Percentiles rank a stretch among this genome's conserved stretches.
Evolutionary conservation across 2,113 vertebrate species (phyloP).

Genomic region (Xenopus borealis): DNA sequence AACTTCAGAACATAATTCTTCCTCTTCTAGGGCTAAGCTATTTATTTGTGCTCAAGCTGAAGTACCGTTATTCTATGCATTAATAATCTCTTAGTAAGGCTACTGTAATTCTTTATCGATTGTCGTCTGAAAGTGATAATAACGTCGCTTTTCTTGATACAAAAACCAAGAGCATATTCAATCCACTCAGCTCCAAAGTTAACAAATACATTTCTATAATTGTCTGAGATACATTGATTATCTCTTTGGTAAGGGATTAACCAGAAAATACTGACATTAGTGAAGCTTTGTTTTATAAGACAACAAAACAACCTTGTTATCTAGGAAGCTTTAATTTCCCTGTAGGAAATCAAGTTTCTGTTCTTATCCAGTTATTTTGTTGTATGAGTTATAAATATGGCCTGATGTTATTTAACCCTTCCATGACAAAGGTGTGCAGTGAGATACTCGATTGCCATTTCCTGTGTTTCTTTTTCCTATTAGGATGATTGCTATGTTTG

Average conservation of each 20-base stretch:
- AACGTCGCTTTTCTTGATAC: not conserved
- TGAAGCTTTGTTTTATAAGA: not conserved
- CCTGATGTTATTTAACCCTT: too few relatives aligned
- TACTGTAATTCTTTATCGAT: slow-evolving; percentile 13
- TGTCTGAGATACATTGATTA: not conserved
- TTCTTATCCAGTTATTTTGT: too few relatives aligned
- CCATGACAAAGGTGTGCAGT: too few relatives aligned
- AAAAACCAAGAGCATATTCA: not conserved
- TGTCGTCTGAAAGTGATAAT: slow-evolving; percentile 3
- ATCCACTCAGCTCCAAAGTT: slow-evolving; percentile 1
- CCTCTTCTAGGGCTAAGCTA: too few relatives aligned
- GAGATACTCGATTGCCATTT: too few relatives aligned
- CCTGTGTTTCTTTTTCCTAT: too few relatives aligned
- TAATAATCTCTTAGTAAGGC: not conserved
- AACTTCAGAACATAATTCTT: too few relatives aligned
- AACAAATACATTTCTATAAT: slow-evolving; percentile 11
- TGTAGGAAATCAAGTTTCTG: not conserved
- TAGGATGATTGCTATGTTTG: too few relatives aligned
- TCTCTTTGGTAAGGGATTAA: not conserved
- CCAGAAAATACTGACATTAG: not conserved
- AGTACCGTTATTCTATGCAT: not conserved
- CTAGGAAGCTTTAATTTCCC: not conserved
- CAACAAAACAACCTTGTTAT: not conserved
- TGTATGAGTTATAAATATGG: too few relatives aligned
- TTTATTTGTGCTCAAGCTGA: too few relatives aligned